Conservation (phyloP, 2,797 vertebrate genomes). For the Galagoides demidoff region DNA sequence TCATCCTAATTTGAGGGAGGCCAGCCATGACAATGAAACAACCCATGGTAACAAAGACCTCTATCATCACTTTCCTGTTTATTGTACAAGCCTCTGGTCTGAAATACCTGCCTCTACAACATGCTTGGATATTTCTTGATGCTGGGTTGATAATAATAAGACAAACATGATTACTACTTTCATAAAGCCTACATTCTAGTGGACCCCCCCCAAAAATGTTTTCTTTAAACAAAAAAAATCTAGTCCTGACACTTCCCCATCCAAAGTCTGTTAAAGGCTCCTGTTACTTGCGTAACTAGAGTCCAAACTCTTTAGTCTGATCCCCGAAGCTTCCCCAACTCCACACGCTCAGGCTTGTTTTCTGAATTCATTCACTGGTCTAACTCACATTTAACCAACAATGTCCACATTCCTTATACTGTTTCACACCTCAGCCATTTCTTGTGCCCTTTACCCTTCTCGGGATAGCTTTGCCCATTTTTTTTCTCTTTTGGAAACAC, state of each 20-base stretch:
- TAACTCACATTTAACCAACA: not conserved
- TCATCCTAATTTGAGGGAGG: not conserved
- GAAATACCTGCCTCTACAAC: not conserved
- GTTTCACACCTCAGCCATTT: not conserved
- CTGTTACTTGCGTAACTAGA: not conserved
- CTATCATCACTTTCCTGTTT: not conserved
- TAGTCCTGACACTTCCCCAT: not conserved
- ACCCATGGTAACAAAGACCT: not conserved
- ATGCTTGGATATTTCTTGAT: not conserved
- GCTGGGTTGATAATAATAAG: not conserved
- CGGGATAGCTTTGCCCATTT: not conserved
- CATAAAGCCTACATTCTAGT: not conserved
- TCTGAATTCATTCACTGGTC: not conserved
- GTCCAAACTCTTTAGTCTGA: not conserved
- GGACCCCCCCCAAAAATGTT: not conserved
- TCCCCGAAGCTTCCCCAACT: accelerated
- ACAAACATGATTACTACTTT: not conserved
- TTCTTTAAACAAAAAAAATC: conserved; percentile 11
- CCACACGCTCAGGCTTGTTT: not conserved
- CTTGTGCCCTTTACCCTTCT: not conserved
- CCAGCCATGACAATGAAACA: not conserved
- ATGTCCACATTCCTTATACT: too few species aligned
- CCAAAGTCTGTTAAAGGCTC: not conserved
- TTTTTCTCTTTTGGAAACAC: conserved; percentile 36
- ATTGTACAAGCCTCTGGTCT: not conserved